Evolutionary conservation across 2,888 invertebrate genomes (phyloP).

Genomic region (Theodoxus fluviatilis): DNA sequence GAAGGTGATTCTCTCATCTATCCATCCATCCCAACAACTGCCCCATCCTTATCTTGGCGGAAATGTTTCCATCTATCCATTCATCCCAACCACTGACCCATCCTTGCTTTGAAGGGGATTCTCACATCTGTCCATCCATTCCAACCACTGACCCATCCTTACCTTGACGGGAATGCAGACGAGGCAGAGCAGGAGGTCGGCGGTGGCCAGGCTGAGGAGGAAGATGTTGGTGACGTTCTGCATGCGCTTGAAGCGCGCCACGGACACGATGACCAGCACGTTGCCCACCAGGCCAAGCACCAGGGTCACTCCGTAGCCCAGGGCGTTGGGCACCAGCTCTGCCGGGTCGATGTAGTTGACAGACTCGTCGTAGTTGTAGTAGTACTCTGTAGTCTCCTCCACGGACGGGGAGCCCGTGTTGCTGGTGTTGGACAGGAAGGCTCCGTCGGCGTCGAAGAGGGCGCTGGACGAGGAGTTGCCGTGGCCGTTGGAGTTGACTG

Average conservation of each 20-base stretch:
- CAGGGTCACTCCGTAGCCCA: constrained; percentile 73
- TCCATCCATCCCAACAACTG: too few relatives aligned
- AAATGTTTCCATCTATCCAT: too few relatives aligned
- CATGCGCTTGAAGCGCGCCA: constrained; percentile 70
- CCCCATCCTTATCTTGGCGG: too few relatives aligned
- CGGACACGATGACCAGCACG: constrained; percentile 70
- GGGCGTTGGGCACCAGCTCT: constrained; percentile 71
- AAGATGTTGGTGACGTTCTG: constrained; percentile 75
- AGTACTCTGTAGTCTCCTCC: constrained; percentile 39
- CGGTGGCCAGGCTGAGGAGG: constrained; percentile 74
- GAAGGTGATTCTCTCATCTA: too few relatives aligned
- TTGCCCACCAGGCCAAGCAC: constrained; percentile 73
- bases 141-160: too few relatives aligned
- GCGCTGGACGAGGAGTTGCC: background rate
- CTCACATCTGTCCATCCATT: too few relatives aligned
- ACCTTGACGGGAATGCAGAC: constrained; percentile 79
- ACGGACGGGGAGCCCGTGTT: background rate
- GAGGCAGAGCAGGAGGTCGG: constrained; percentile 75
- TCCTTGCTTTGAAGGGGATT: too few relatives aligned
- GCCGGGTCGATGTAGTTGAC: constrained; percentile 56
- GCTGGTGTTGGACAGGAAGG: background rate
- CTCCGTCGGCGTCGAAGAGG: background rate
- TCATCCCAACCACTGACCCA: too few relatives aligned
- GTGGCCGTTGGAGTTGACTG: too few relatives aligned
- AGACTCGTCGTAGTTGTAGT: constrained; percentile 68